Percentiles rank a stretch among this genome's conserved stretches.
phyloP scores from a whole-genome alignment of 1,140 invertebrate genomes.

The Vollenhovia emeryi region DNA sequence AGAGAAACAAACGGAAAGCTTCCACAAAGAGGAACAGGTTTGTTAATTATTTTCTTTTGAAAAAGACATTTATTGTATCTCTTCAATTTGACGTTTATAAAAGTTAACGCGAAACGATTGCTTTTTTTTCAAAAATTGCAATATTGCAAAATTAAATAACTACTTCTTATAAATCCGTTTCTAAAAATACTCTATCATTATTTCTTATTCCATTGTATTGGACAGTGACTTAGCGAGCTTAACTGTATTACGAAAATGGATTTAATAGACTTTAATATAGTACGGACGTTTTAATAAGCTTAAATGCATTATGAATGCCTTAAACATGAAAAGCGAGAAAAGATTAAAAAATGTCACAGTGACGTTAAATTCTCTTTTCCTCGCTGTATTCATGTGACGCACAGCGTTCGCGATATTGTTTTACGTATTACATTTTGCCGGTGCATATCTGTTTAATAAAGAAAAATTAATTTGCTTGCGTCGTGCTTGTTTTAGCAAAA shows the following conservation, averaged over 20 bases:
- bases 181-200: neutral
- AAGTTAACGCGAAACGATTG: neutral
- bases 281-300: neutral
- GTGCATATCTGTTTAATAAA: neutral
- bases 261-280: neutral
- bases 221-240: neutral
- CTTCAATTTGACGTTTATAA: neutral
- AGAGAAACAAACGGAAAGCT: neutral
- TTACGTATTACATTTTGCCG: neutral
- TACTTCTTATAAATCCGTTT: neutral
- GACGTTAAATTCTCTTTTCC: neutral
- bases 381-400: neutral
- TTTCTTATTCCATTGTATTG: neutral
- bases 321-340: neutral
- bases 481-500: neutral
- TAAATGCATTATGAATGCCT: slow-evolving; percentile 1
- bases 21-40: neutral
- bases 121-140: neutral
- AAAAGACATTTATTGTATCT: neutral
- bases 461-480: neutral
- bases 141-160: neutral
- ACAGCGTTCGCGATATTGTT: neutral
- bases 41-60: neutral
- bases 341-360: slow-evolving; percentile 12
- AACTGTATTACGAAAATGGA: neutral